A percentile compares a stretch with the other conserved stretches of the same genome.
phyloP scores from a whole-genome alignment of 2,113 vertebrate species.

The Mustela nigripes region DNA sequence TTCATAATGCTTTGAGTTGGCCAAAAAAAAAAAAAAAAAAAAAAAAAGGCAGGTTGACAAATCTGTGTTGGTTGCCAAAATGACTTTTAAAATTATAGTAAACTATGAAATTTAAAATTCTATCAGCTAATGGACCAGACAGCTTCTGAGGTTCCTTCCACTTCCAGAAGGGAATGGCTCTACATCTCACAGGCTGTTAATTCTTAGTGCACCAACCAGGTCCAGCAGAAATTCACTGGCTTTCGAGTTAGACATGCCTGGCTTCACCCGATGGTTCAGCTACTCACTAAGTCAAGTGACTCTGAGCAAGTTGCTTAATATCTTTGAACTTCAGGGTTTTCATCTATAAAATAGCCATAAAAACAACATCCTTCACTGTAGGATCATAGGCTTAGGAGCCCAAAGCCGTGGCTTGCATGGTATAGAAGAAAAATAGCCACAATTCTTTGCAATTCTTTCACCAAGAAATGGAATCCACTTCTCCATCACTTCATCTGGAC shows the following conservation, averaged over 20 bases:
- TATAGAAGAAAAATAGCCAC: background rate
- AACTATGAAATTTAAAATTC: background rate
- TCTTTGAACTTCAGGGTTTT: slow-evolving; percentile 9
- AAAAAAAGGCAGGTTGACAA: background rate
- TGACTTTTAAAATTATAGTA: slow-evolving; percentile 10
- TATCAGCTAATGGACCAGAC: background rate
- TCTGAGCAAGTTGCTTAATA: background rate
- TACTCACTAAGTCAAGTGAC: background rate
- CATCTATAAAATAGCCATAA: slow-evolving; percentile 11
- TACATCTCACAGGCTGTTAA: background rate
- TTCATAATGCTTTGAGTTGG: background rate
- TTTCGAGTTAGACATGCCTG: background rate
- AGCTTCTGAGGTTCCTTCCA: background rate
- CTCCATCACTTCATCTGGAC: background rate
- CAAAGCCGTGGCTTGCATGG: background rate
- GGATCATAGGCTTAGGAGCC: background rate
- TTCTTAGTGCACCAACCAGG: background rate
- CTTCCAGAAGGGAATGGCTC: background rate
- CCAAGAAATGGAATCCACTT: background rate
- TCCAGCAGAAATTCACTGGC: background rate
- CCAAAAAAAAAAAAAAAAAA: background rate
- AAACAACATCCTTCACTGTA: background rate
- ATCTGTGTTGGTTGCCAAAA: background rate
- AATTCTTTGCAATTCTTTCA: background rate
- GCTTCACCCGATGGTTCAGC: background rate